Percentiles rank a stretch among this genome's conserved stretches.
phyloP scores from a whole-genome alignment of 2,888 invertebrate species.

The Spicauda simplicius region DNA sequence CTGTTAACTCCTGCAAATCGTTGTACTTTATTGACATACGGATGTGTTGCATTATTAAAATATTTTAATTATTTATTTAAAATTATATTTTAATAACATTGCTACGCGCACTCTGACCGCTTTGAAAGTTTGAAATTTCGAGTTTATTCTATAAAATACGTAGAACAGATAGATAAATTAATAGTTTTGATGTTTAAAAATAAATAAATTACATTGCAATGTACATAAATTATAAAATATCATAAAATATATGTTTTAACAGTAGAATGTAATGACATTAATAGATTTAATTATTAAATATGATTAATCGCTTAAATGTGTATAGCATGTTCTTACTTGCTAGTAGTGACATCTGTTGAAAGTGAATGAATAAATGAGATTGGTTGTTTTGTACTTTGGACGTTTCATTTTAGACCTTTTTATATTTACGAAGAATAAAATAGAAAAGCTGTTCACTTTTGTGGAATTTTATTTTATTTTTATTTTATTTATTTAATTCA shows the following conservation, averaged over 20 bases:
- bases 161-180: slow-evolving; percentile 5
- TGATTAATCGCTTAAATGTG: slow-evolving; percentile 7
- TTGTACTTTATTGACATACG: no score
- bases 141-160: slow-evolving; percentile 42
- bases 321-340: background rate
- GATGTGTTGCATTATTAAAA: no score
- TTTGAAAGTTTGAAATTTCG: slow-evolving; percentile 56
- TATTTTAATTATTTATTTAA: no score
- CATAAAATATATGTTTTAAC: background rate
- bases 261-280: background rate
- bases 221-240: slow-evolving; percentile 1
- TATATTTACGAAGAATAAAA: no score
- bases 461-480: no score
- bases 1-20: no score
- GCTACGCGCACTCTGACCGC: slow-evolving; percentile 23
- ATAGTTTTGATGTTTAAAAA: background rate
- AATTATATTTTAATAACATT: background rate
- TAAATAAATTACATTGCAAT: background rate
- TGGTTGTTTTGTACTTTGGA: slow-evolving; percentile 12
- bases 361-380: slow-evolving; percentile 16
- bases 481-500: no score
- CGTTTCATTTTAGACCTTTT: background rate
- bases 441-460: no score
- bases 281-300: background rate
- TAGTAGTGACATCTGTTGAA: slow-evolving; percentile 13